These are phyloP conservation scores for Planiliza haematocheilus DNA, from an alignment of 2,113 vertebrate genomes.

Conservation along the genomic window DNA sequence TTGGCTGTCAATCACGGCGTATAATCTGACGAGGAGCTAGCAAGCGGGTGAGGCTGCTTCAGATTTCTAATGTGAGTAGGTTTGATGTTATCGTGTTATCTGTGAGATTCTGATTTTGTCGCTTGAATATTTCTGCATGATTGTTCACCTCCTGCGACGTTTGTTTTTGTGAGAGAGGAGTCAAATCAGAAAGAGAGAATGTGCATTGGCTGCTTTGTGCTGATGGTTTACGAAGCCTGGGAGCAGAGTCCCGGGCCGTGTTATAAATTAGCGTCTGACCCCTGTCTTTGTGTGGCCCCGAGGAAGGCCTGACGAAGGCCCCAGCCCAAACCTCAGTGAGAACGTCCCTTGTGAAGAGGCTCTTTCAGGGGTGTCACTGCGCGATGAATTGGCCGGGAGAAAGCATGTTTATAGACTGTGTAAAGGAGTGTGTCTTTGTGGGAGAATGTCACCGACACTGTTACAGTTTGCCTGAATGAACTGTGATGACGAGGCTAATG, in stretches of 20 bases:
- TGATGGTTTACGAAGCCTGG: constrained; percentile 76
- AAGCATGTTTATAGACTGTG: constrained; percentile 95
- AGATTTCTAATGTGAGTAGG: constrained; percentile 16
- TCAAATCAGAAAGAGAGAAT: constrained; percentile 37
- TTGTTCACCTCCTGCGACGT: background rate
- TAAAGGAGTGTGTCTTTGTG: constrained; percentile 93
- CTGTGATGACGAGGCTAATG: constrained; percentile 89
- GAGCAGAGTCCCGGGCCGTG: constrained; percentile 77
- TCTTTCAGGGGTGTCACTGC: constrained; percentile 86
- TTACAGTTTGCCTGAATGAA: constrained; percentile 91
- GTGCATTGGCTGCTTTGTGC: constrained; percentile 61
- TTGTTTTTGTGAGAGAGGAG: constrained; percentile 22
- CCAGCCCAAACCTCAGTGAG: constrained; percentile 75
- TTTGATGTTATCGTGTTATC: constrained; percentile 3
- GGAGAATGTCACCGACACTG: constrained; percentile 90
- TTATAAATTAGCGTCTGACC: constrained; percentile 86
- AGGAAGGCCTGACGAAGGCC: constrained; percentile 72
- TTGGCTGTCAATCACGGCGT: constrained; percentile 74
- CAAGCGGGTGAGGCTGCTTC: constrained; percentile 29
- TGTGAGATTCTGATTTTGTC: constrained; percentile 5
- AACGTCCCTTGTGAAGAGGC: constrained; percentile 76
- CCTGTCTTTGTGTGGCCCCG: constrained; percentile 78
- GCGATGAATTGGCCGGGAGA: constrained; percentile 87
- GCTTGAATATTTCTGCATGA: background rate
- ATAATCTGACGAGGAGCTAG: constrained; percentile 48